Base-by-base conservation (phyloP, 1,140 invertebrate genomes). In the Chlorops oryzae region DNA sequence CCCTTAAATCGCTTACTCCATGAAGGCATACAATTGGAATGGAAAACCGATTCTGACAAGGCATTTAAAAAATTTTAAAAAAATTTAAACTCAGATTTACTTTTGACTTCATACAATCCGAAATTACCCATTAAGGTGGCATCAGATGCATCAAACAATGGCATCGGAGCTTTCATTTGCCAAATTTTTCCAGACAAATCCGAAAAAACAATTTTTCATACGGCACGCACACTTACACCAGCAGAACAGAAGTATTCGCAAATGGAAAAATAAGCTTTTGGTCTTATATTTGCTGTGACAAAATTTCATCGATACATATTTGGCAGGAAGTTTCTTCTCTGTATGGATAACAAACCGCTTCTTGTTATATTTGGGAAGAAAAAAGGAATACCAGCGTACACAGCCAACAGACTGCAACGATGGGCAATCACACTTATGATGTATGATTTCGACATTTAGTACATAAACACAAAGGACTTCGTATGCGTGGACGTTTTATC, bases 251-350 rank as follows among this genome's bases (percentile, higher is more conserved):
- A n/a, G n/a, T n/a, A 76, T 52, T 63, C 62, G 5, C 70, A 77
- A 55, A 65, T 75, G 5, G 73, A 78, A 50, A 62, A 70, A 55
- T 74, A 78, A 57, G 55, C 72, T 5, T 50, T 76, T 24, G 72
- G 72, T 15, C 65, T 74, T 49, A 54, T 76, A 5, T 77, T 72
- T 52, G 62, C 59, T n/a, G n/a, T 58, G 6, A 63, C 72, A 42
- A 53, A 57, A 39, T 74, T 74, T 57, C 58, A 63, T 51, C 50
- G 64, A 43, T 70, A 62, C 61, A 54, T 56, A 18, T 54, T 49
- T 54, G 74, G 73, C 12, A 52, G 47, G 21, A 44, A 57, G 44
- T 70, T 75, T 50, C 59, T 52, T 18, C 40, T 73, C 15, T 41
- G 59, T n/a, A 43, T 20, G 12, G 49, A 37, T 25, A 22, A 40